phyloP scores from a whole-genome alignment of 2,113 vertebrate genomes.

The Actinemys pallida region DNA sequence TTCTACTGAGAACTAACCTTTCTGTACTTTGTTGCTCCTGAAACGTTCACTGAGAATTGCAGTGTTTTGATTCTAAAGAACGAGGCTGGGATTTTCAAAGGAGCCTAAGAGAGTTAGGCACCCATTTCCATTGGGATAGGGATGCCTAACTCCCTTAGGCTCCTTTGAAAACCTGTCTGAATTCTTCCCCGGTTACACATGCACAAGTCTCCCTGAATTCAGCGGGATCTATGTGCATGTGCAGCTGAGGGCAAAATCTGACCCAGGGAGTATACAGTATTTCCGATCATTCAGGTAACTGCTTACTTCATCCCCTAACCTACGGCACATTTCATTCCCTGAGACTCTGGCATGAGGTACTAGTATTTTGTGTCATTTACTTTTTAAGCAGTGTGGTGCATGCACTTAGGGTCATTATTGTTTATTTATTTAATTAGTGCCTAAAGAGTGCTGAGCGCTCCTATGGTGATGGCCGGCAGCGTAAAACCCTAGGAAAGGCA shows the following conservation, averaged over 20 bases:
- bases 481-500: not conserved
- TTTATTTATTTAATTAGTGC: not conserved
- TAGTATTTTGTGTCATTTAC: not conserved
- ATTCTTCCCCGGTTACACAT: fast-evolving
- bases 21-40: constrained; percentile 7
- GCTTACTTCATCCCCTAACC: not conserved
- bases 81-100: not conserved
- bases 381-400: not conserved
- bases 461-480: not conserved
- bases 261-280: not conserved
- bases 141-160: fast-evolving
- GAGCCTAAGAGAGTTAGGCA: not conserved
- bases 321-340: not conserved
- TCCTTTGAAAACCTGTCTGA: not conserved
- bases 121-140: fast-evolving
- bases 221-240: not conserved
- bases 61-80: constrained; percentile 31
- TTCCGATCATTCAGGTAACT: not conserved
- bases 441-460: not conserved
- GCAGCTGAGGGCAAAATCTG: not conserved
- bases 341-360: not conserved
- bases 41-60: not conserved
- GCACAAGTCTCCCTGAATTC: not conserved
- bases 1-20: not conserved
- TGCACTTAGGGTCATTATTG: not conserved